A percentile compares a stretch with the other conserved stretches of the same genome.
Evolutionary conservation across 2,113 vertebrate species (phyloP).

Genomic region (Eulacestoma nigropectus): DNA sequence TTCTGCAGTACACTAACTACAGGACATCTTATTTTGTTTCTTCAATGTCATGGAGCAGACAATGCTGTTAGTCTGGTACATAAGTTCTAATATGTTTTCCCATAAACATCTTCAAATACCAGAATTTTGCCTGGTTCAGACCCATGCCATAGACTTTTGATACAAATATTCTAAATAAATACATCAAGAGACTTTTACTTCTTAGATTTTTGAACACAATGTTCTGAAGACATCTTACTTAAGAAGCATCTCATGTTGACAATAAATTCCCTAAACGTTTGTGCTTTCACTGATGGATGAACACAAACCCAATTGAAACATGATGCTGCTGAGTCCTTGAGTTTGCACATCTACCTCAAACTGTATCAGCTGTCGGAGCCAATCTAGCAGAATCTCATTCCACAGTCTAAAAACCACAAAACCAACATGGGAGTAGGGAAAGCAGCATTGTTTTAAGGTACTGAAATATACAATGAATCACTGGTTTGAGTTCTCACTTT

Average conservation of each 20-base stretch:
- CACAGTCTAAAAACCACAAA: background rate
- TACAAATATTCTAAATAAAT: background rate
- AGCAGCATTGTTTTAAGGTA: background rate
- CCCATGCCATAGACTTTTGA: background rate
- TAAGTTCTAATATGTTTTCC: background rate
- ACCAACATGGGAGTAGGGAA: background rate
- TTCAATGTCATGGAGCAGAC: background rate
- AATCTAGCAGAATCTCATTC: background rate
- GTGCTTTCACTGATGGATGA: background rate
- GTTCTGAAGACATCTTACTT: background rate
- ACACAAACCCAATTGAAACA: background rate
- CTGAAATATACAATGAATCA: background rate
- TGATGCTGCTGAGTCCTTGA: background rate
- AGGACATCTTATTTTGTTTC: background rate
- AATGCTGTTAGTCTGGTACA: background rate
- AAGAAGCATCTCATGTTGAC: background rate
- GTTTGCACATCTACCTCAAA: background rate
- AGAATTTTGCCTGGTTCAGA: background rate
- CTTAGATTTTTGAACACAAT: background rate
- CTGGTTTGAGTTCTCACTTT: background rate
- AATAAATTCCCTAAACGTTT: background rate
- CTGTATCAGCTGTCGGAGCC: background rate
- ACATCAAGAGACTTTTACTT: background rate
- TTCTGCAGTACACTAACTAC: background rate
- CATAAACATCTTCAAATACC: background rate